Evolutionary conservation across 2,888 invertebrate genomes (phyloP).

Genomic region (Seladonia tumulorum): DNA sequence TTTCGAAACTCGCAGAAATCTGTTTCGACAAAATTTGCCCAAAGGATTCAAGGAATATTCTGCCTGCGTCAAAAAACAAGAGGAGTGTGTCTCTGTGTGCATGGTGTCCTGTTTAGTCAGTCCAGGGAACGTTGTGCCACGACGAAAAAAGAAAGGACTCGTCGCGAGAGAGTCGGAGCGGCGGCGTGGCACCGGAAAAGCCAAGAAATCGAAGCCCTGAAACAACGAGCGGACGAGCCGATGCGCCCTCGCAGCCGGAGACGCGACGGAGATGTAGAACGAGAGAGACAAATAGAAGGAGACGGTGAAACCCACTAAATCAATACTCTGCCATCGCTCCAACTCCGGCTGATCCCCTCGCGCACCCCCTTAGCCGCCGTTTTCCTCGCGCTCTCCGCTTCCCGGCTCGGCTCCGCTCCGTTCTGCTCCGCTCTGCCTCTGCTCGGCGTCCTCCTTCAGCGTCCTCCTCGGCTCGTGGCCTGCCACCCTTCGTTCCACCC

Average conservation of each 20-base stretch:
- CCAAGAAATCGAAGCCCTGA: constrained; percentile 68
- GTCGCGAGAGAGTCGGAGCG: background rate
- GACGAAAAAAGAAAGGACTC: background rate
- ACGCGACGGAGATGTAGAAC: constrained; percentile 78
- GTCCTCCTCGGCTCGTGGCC: constrained; percentile 70
- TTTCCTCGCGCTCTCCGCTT: constrained; percentile 58
- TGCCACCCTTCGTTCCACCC: constrained; percentile 81
- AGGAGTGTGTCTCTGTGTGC: background rate
- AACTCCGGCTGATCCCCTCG: constrained; percentile 82
- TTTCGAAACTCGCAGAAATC: background rate
- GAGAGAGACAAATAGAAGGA: constrained; percentile 84
- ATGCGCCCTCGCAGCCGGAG: constrained; percentile 72
- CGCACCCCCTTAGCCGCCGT: constrained; percentile 71
- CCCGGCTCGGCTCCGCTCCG: constrained; percentile 16
- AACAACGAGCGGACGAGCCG: constrained; percentile 65
- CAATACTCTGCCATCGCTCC: constrained; percentile 85
- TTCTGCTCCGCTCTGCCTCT: constrained; percentile 38
- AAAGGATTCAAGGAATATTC: background rate
- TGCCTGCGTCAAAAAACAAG: background rate
- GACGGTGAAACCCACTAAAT: constrained; percentile 84
- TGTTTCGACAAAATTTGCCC: background rate
- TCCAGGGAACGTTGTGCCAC: background rate
- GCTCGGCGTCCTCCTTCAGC: constrained; percentile 58
- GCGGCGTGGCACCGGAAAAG: constrained; percentile 29
- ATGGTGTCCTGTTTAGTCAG: background rate